Conservation (phyloP, 1,140 invertebrate species). For the Neodiprion pinetum region DNA sequence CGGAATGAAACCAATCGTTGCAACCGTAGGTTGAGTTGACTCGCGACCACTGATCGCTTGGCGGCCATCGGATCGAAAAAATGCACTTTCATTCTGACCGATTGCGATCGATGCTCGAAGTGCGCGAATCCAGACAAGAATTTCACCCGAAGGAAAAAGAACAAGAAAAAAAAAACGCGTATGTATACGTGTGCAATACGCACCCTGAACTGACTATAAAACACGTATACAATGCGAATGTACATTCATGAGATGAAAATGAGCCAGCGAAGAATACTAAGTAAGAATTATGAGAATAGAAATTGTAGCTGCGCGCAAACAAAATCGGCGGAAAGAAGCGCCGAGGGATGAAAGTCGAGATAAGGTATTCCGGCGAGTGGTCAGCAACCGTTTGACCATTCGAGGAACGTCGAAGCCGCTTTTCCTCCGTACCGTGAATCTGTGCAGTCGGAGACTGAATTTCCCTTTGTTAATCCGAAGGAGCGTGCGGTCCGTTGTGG, state of each 20-base stretch:
- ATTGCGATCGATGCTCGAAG: conserved; percentile 2
- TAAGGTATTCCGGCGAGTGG: conserved; percentile 1
- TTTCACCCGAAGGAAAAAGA: too few species aligned
- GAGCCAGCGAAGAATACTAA: neutral
- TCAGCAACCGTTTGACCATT: neutral
- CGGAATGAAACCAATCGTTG: too few species aligned
- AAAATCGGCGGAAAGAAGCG: neutral
- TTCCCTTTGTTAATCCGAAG: too few species aligned
- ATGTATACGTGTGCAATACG: too few species aligned
- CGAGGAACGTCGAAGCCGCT: neutral
- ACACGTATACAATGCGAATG: neutral
- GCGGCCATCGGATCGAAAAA: too few species aligned
- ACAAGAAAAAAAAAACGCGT: too few species aligned
- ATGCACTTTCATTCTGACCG: neutral
- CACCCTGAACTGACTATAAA: neutral
- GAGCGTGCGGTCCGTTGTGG: too few species aligned
- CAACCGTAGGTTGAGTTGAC: too few species aligned
- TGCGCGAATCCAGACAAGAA: neutral
- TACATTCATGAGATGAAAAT: neutral
- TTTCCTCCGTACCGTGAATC: neutral
- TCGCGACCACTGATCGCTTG: too few species aligned
- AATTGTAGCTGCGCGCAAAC: neutral
- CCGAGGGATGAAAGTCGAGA: neutral
- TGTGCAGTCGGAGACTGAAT: too few species aligned
- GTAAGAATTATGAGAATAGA: neutral